Evolutionary conservation across 2,888 invertebrate species (phyloP), one percentile per base, ranked within the genome.

Genomic region (Parnassius mnemosyne): DNA sequence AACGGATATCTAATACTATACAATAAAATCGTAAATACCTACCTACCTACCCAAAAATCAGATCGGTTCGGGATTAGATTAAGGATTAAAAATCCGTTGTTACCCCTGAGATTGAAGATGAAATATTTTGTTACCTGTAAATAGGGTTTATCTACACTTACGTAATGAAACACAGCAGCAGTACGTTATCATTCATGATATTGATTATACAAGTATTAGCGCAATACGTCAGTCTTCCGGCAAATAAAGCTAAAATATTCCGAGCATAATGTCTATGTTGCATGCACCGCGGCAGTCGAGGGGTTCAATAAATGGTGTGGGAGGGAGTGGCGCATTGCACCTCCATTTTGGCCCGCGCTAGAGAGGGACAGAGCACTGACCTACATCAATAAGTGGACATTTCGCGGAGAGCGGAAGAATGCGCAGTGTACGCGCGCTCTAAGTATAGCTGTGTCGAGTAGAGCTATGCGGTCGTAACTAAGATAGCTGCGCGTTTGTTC

Each of bases 371-470:
- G 72, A 66, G 65, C 68, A 69, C 77, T 88, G 88, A 88, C 87
- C 88, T 88, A 88, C 88, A 88, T 88, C 88, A 88, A 87, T 83
- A 81, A 81, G 77, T 84, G 83, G 81, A 81, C 80, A 82, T 79
- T 83, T 78, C 71, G 80, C 79, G 71, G 73, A 75, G 73, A 74
- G 73, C 74, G 77, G 77, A 81, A 78, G 85, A 84, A 85, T 85
- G 85, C 65, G 67, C 64, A 62, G 57, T 42, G 55, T 56, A 16
- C 12, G 25, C 2, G 1, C 10, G 53, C 66, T 71, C 0, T 46
- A 46, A 1, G 46, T 12, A n/a, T 46, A 12, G n/a, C 5, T n/a
- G 9, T n/a, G 49, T 49, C 0, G 49, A n/a, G 7, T 0, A 7
- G 9, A 13, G 10, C 13, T 16, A 9, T 49, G 49, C 34, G 34